Evolutionary conservation across 2,113 vertebrate genomes (phyloP).

Genomic region (Cyanoderma ruficeps): DNA sequence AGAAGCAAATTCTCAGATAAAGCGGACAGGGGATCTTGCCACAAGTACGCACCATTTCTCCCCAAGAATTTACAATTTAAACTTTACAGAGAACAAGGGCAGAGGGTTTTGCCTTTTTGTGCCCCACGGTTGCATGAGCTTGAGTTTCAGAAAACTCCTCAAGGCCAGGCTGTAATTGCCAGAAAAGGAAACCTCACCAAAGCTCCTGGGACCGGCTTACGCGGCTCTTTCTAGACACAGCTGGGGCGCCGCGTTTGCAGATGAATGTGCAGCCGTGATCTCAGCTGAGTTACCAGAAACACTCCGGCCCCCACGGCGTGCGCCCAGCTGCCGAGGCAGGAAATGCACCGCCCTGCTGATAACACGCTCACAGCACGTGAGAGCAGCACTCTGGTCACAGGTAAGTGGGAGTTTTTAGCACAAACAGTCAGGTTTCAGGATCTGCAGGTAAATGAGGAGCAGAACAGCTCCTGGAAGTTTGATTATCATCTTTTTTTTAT

Average conservation of each 20-base stretch:
- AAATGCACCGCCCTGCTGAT: conserved; percentile 40
- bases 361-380: neutral
- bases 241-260: conserved; percentile 25
- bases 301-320: neutral
- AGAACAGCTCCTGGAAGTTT: neutral
- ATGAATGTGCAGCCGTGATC: conserved; percentile 43
- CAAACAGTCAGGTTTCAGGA: neutral
- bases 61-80: neutral
- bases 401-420: neutral
- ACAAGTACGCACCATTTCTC: neutral
- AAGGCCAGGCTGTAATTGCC: neutral
- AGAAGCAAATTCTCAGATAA: neutral
- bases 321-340: conserved; percentile 26
- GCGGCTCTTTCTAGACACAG: conserved; percentile 42
- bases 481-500: neutral
- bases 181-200: conserved; percentile 34
- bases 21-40: neutral
- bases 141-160: neutral
- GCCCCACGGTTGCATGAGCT: neutral
- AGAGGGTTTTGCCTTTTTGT: neutral
- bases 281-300: conserved; percentile 71
- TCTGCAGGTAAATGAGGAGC: neutral
- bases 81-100: neutral
- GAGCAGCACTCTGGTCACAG: conserved; percentile 2
- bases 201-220: neutral